These are phyloP conservation scores for Elysia crispata DNA, from an alignment of 2,888 invertebrate genomes.

Conservation along the genomic window DNA sequence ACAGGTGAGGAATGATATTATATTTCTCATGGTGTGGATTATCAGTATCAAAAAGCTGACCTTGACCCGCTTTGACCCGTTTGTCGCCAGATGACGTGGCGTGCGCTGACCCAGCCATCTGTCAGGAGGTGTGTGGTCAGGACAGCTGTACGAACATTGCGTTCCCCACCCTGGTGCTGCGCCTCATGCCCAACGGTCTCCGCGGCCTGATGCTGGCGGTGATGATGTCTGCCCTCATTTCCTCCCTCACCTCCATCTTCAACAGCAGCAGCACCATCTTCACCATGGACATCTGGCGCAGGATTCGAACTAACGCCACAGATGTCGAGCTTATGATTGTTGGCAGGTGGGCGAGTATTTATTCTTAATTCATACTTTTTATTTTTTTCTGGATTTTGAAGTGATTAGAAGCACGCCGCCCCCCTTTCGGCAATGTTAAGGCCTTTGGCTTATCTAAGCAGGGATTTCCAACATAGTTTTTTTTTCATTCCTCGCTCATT, in stretches of 20 bases:
- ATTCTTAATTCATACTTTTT: not conserved
- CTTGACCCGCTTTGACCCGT: too few species aligned
- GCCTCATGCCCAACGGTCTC: constrained; percentile 78
- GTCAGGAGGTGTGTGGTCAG: constrained; percentile 77
- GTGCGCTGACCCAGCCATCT: constrained; percentile 77
- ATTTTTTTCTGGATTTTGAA: too few species aligned
- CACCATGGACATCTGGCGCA: constrained; percentile 79
- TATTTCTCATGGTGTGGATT: too few species aligned
- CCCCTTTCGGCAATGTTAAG: not conserved
- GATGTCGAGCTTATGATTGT: constrained; percentile 79
- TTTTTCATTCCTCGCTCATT: too few species aligned
- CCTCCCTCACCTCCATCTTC: constrained; percentile 79
- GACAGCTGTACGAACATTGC: constrained; percentile 79
- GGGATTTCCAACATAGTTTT: not conserved
- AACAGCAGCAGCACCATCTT: constrained; percentile 79
- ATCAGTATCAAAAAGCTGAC: too few species aligned
- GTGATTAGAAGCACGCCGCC: not conserved
- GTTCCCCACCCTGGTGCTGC: constrained; percentile 78
- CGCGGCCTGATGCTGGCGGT: constrained; percentile 80
- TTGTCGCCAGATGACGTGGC: constrained; percentile 76
- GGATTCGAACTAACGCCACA: constrained; percentile 74
- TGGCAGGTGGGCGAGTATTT: constrained; percentile 69
- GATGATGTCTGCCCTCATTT: constrained; percentile 80
- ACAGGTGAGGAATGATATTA: constrained; percentile 70
- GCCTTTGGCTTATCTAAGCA: not conserved